phyloP scores from a whole-genome alignment of 2,113 vertebrate species.

The Salminus brasiliensis region DNA sequence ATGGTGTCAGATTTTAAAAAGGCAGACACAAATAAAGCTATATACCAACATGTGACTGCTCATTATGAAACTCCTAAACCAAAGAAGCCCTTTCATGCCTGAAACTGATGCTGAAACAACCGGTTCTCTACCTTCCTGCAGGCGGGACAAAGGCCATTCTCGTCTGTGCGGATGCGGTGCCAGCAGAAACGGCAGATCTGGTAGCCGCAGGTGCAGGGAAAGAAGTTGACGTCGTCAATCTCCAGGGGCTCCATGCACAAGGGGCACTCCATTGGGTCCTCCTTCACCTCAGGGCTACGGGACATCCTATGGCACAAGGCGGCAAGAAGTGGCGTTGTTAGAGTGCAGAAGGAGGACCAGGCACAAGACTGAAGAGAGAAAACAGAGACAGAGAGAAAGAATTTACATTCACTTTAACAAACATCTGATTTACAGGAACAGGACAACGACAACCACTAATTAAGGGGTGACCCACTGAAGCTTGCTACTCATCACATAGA shows the following conservation, averaged over 20 bases:
- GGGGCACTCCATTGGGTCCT: constrained; percentile 92
- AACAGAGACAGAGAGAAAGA: background rate
- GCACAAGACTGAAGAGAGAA: background rate
- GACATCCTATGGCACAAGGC: constrained; percentile 75
- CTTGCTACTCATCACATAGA: background rate
- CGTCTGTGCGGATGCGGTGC: constrained; percentile 93
- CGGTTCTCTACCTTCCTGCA: constrained; percentile 91
- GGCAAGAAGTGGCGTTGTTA: constrained; percentile 27
- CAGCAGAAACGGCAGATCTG: constrained; percentile 94
- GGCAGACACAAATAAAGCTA: background rate
- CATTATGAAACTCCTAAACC: too few species aligned
- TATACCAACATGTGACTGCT: too few species aligned
- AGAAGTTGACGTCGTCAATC: constrained; percentile 94
- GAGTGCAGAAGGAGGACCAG: background rate
- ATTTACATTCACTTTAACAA: background rate
- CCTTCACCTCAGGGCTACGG: constrained; percentile 88
- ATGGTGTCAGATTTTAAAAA: too few species aligned
- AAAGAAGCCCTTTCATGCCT: too few species aligned
- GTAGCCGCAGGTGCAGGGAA: constrained; percentile 93
- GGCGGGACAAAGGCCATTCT: constrained; percentile 93
- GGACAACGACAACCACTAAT: background rate
- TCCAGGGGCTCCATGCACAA: constrained; percentile 93
- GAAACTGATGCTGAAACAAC: too few species aligned
- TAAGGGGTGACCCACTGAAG: too few species aligned
- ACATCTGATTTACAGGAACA: background rate